Evolutionary conservation across 2,888 invertebrate species (phyloP).

Genomic region (Thyatira batis): DNA sequence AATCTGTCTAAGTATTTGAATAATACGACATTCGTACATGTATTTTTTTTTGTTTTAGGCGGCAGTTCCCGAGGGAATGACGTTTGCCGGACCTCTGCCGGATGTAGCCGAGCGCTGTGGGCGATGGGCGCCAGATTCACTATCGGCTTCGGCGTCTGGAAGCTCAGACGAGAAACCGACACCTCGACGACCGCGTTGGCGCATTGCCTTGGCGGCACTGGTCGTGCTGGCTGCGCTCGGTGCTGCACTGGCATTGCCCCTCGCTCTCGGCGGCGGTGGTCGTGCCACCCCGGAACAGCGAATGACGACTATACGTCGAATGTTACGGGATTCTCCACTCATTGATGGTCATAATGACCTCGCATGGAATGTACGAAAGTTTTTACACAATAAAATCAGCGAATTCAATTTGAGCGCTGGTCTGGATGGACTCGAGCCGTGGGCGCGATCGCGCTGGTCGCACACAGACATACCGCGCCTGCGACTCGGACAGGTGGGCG

Average conservation of each 20-base stretch:
- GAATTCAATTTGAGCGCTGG: slow-evolving; percentile 85
- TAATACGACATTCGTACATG: slow-evolving; percentile 4
- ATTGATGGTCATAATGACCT: slow-evolving; percentile 93
- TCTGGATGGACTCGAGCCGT: slow-evolving; percentile 87
- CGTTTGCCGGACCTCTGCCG: slow-evolving; percentile 78
- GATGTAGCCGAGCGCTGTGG: slow-evolving; percentile 80
- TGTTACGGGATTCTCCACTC: slow-evolving; percentile 86
- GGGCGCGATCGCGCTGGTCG: slow-evolving; percentile 94
- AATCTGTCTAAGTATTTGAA: too few species aligned
- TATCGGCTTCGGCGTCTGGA: slow-evolving; percentile 76
- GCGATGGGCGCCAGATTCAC: slow-evolving; percentile 76
- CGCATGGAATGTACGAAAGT: slow-evolving; percentile 94
- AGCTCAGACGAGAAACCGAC: slow-evolving; percentile 77
- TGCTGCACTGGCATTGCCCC: slow-evolving; percentile 83
- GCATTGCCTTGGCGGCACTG: slow-evolving; percentile 82
- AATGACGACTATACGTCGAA: slow-evolving; percentile 84
- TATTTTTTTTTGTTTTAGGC: slow-evolving; percentile 58
- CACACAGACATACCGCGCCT: slow-evolving; percentile 95
- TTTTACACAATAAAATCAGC: slow-evolving; percentile 90
- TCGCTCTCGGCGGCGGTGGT: slow-evolving; percentile 74
- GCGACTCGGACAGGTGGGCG: slow-evolving; percentile 91
- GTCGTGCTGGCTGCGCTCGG: slow-evolving; percentile 82
- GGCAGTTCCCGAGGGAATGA: slow-evolving; percentile 77
- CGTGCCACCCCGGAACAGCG: slow-evolving; percentile 84
- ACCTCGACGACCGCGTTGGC: slow-evolving; percentile 80